Percentiles rank a stretch among this genome's conserved stretches.
Conservation (phyloP, 37 sponge, comb jelly and placozoan genomes). For the Dysidea cf. avara region DNA sequence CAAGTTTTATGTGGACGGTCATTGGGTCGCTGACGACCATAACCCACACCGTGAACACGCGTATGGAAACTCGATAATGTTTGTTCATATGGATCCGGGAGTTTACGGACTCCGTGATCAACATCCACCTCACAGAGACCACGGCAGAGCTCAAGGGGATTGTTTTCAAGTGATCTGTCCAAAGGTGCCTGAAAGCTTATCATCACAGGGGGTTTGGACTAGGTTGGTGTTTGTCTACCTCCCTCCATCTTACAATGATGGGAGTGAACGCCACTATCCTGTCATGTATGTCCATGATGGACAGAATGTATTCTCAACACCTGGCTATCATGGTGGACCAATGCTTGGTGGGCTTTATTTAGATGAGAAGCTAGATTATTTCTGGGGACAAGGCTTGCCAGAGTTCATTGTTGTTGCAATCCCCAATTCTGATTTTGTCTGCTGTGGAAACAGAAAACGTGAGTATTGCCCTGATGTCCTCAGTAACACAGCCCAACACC, state of each 20-base stretch:
- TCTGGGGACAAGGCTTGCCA: conserved; percentile 64
- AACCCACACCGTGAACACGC: conserved; percentile 60
- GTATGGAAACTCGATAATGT: conserved; percentile 84
- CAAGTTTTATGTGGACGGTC: conserved; percentile 73
- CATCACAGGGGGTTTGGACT: conserved; percentile 53
- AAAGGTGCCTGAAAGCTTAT: conserved; percentile 26
- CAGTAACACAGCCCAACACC: conserved; percentile 37
- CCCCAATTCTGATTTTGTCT: conserved; percentile 81
- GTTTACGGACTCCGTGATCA: conserved; percentile 55
- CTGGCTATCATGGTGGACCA: conserved; percentile 61
- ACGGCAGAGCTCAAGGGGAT: conserved; percentile 46
- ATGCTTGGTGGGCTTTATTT: conserved; percentile 72
- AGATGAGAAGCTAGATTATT: conserved; percentile 76
- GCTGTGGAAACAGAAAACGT: conserved; percentile 68
- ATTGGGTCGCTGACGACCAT: conserved; percentile 54
- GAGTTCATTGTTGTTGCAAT: conserved; percentile 88
- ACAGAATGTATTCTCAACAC: conserved; percentile 86
- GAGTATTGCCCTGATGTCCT: conserved; percentile 78
- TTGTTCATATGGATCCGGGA: conserved; percentile 87
- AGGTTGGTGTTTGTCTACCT: conserved; percentile 80
- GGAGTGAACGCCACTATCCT: conserved; percentile 37
- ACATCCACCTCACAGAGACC: conserved; percentile 58
- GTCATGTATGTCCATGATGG: conserved; percentile 88
- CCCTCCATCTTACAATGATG: conserved; percentile 59
- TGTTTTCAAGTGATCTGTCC: conserved; percentile 64